phyloP scores from a whole-genome alignment of 2,113 vertebrate species.

The Scomber scombrus region DNA sequence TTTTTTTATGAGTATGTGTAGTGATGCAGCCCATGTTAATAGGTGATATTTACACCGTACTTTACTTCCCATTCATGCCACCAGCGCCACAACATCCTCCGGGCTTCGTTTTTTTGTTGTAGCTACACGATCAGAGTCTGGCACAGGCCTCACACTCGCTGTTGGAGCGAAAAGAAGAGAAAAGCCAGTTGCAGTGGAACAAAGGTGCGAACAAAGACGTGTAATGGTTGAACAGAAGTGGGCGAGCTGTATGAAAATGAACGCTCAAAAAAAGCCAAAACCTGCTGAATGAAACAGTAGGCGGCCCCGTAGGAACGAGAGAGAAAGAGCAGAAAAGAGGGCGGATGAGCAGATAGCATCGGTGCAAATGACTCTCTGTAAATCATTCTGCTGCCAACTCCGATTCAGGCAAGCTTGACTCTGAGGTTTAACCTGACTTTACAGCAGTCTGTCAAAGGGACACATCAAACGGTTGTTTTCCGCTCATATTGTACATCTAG shows the following conservation, averaged over 20 bases:
- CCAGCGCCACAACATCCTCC: conserved; percentile 25
- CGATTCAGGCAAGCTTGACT: conserved; percentile 39
- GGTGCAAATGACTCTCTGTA: conserved; percentile 50
- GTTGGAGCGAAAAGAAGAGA: neutral
- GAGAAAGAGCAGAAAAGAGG: neutral
- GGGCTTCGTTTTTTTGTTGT: conserved; percentile 36
- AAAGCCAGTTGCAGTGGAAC: conserved; percentile 47
- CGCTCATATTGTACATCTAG: neutral
- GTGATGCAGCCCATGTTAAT: conserved; percentile 19
- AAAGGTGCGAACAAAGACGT: conserved; percentile 69
- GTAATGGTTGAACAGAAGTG: conserved; percentile 57
- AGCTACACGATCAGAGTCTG: conserved; percentile 38
- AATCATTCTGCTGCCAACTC: conserved; percentile 54
- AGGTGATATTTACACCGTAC: conserved; percentile 35
- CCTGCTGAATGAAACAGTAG: conserved; percentile 1
- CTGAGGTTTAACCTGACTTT: conserved; percentile 33
- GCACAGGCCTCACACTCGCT: conserved; percentile 8
- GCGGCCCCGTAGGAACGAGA: conserved; percentile 26
- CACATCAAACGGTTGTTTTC: neutral
- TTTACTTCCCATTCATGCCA: conserved; percentile 29
- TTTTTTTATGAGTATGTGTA: conserved; percentile 32
- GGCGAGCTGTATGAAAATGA: conserved; percentile 21
- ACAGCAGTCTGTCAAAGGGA: neutral
- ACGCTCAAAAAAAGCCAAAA: conserved; percentile 19
- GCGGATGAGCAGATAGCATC: conserved; percentile 54